Percentiles rank a stretch among this genome's conserved stretches.
phyloP scores from a whole-genome alignment of 2,797 vertebrate genomes.

The Sebastes aleutianus region DNA sequence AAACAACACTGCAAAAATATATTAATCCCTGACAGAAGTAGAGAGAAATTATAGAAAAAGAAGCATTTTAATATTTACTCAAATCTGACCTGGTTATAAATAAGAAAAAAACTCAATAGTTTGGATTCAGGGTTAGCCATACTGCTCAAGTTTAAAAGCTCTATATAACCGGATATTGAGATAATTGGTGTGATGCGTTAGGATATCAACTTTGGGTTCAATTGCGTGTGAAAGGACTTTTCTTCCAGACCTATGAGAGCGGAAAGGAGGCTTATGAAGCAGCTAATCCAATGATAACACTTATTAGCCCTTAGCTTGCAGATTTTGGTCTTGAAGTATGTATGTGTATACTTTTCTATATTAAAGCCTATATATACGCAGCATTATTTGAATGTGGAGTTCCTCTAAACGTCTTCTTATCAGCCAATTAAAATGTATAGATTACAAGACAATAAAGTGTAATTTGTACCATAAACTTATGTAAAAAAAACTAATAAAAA shows the following conservation, averaged over 20 bases:
- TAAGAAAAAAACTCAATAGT: neutral
- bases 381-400: neutral
- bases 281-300: slow-evolving; percentile 75
- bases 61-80: neutral
- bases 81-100: neutral
- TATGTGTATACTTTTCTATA: slow-evolving; percentile 17
- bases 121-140: slow-evolving; percentile 1
- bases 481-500: slow-evolving; percentile 11
- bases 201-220: slow-evolving; percentile 68
- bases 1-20: neutral
- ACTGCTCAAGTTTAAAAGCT: slow-evolving; percentile 29
- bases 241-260: slow-evolving; percentile 62
- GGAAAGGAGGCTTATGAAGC: slow-evolving; percentile 65
- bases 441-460: neutral
- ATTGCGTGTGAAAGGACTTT: slow-evolving; percentile 69
- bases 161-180: slow-evolving; percentile 46
- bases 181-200: slow-evolving; percentile 37
- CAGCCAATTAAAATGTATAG: neutral
- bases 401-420: neutral
- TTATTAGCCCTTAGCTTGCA: slow-evolving; percentile 59
- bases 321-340: slow-evolving; percentile 45
- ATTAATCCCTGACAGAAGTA: neutral
- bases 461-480: neutral
- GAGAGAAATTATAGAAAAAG: neutral
- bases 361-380: neutral